These are phyloP conservation scores for Drosophila sucinea DNA, from an alignment of 1,140 invertebrate genomes.

Conservation along the genomic window DNA sequence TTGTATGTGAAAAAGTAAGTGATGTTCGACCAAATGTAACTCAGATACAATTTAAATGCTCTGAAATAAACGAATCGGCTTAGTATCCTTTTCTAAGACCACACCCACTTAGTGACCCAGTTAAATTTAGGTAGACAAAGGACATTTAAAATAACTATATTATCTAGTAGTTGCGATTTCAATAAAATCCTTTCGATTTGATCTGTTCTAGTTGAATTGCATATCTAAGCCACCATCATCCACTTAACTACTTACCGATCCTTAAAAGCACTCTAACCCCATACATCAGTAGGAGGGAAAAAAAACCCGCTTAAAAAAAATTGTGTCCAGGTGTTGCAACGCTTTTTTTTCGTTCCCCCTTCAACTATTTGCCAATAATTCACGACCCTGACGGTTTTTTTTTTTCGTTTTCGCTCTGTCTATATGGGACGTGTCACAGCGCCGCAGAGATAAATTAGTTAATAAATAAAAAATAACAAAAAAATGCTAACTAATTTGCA, in stretches of 20 bases:
- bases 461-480: conserved; percentile 70
- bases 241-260: conserved; percentile 54
- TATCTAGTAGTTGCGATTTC: no score
- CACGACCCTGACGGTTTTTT: conserved; percentile 66
- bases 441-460: conserved; percentile 78
- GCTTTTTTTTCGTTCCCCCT: conserved; percentile 56
- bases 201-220: no score
- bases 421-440: conserved; percentile 71
- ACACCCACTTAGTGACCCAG: no score
- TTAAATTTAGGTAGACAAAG: no score
- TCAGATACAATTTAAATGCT: no score
- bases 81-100: no score
- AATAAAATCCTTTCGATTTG: no score
- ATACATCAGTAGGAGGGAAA: conserved; percentile 4
- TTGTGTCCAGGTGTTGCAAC: conserved; percentile 76
- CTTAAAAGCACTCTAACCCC: conserved; percentile 33
- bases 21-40: no score
- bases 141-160: no score
- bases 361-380: conserved; percentile 67
- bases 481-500: conserved; percentile 76
- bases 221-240: not conserved
- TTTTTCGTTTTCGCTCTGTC: conserved; percentile 47
- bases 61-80: no score
- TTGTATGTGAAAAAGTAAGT: no score
- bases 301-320: conserved; percentile 39